These are phyloP conservation scores for Mesocricetus auratus DNA, from an alignment of 2,113 vertebrate species.

Conservation along the genomic window DNA sequence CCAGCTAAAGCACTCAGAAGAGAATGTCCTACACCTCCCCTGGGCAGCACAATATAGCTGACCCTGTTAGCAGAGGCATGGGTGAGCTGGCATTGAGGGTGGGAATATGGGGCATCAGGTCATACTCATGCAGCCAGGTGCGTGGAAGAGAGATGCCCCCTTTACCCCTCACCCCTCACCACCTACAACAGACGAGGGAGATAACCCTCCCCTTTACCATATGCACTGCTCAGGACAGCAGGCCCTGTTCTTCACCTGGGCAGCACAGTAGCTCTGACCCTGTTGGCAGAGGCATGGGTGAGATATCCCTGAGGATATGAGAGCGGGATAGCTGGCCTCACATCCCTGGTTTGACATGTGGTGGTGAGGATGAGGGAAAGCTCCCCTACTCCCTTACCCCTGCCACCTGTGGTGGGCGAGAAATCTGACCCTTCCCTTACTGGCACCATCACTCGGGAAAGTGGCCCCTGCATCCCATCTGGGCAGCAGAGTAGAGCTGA, in stretches of 20 bases:
- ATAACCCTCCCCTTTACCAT: no score
- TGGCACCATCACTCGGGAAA: no score
- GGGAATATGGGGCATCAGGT: background rate
- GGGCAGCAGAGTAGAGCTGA: background rate
- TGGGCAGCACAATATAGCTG: background rate
- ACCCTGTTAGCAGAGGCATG: background rate
- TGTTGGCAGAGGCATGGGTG: background rate
- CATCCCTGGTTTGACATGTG: background rate
- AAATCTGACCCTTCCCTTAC: background rate
- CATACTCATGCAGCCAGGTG: no score
- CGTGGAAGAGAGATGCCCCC: background rate
- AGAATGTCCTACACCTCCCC: background rate
- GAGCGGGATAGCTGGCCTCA: background rate
- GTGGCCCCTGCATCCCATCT: no score
- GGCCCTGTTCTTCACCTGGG: no score
- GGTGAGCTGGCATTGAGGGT: background rate
- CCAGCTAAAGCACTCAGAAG: background rate
- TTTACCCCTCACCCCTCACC: background rate
- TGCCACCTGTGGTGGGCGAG: rapidly evolving
- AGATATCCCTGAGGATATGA: background rate
- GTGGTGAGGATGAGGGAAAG: background rate
- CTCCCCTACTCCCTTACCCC: background rate
- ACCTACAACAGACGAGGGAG: background rate
- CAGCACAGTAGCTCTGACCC: no score
- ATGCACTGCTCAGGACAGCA: background rate